Conservation (phyloP, 2,797 vertebrate genomes). For the Hydrolagus colliei region DNA sequence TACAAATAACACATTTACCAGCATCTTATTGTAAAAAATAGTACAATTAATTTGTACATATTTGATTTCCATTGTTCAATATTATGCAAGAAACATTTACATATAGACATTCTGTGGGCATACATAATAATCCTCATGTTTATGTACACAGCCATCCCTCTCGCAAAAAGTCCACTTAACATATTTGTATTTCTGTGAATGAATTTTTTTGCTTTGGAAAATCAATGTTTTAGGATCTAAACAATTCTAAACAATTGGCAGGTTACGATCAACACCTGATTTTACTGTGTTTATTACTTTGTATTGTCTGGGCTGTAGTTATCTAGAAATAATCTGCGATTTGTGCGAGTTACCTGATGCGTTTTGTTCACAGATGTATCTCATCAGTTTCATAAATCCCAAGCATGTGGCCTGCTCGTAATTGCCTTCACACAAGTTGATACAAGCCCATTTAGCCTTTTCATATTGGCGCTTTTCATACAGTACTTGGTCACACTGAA, state of each 20-base stretch:
- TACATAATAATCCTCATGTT: not conserved
- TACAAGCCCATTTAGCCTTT: slow-evolving; percentile 79
- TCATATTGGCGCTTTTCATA: slow-evolving; percentile 77
- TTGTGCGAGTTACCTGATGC: slow-evolving; percentile 58
- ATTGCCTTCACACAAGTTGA: slow-evolving; percentile 66
- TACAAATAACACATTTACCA: not conserved
- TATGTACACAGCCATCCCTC: too few species aligned
- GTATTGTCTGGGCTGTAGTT: too few species aligned
- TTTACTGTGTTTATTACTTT: not conserved
- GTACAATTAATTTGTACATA: not conserved
- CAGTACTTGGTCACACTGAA: slow-evolving; percentile 67
- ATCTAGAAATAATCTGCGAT: not conserved
- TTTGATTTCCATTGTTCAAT: not conserved
- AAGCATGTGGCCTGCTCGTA: slow-evolving; percentile 86
- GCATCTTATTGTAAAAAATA: too few species aligned
- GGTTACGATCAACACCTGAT: not conserved
- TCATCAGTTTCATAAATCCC: slow-evolving; percentile 87
- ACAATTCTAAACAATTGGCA: too few species aligned
- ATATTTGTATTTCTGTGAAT: not conserved
- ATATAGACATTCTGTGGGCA: not conserved
- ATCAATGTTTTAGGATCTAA: too few species aligned
- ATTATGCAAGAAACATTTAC: not conserved
- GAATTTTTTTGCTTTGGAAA: not conserved
- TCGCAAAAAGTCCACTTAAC: not conserved
- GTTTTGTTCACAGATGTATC: slow-evolving; percentile 83